phyloP scores from a whole-genome alignment of 2,797 vertebrate species.

The Danio aesculapii region DNA sequence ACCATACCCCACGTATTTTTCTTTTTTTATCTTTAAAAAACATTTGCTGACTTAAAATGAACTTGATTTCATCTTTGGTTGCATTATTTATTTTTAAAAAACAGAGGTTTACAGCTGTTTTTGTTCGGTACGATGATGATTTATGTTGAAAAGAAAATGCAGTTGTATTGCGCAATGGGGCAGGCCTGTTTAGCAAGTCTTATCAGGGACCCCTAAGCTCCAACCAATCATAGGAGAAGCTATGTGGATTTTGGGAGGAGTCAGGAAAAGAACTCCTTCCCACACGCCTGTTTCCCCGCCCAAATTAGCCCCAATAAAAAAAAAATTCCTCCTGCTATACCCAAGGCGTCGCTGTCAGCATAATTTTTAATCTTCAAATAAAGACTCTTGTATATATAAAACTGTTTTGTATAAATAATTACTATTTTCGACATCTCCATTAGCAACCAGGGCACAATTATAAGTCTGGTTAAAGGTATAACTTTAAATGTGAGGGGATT shows the following conservation, averaged over 20 bases:
- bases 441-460: constrained; percentile 93
- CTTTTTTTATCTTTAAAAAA: constrained; percentile 9
- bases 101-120: constrained; percentile 63
- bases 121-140: constrained; percentile 61
- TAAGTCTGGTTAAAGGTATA: constrained; percentile 85
- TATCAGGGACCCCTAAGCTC: constrained; percentile 76
- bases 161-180: constrained; percentile 65
- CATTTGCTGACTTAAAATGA: constrained; percentile 40
- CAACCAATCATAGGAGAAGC: constrained; percentile 69
- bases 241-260: constrained; percentile 75
- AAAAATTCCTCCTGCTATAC: constrained; percentile 62
- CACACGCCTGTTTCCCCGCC: constrained; percentile 65
- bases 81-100: constrained; percentile 40
- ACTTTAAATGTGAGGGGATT: constrained; percentile 82
- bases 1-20: constrained; percentile 25
- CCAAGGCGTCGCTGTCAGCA: constrained; percentile 71
- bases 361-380: constrained; percentile 86
- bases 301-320: constrained; percentile 68
- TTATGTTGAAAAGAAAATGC: constrained; percentile 65
- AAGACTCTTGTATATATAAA: constrained; percentile 92
- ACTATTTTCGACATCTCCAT: constrained; percentile 99
- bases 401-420: constrained; percentile 99
- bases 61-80: constrained; percentile 56
- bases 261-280: constrained; percentile 70
- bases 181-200: constrained; percentile 71